Evolutionary conservation across 2,888 invertebrate species (phyloP).

Genomic region (Anodontia alba): DNA sequence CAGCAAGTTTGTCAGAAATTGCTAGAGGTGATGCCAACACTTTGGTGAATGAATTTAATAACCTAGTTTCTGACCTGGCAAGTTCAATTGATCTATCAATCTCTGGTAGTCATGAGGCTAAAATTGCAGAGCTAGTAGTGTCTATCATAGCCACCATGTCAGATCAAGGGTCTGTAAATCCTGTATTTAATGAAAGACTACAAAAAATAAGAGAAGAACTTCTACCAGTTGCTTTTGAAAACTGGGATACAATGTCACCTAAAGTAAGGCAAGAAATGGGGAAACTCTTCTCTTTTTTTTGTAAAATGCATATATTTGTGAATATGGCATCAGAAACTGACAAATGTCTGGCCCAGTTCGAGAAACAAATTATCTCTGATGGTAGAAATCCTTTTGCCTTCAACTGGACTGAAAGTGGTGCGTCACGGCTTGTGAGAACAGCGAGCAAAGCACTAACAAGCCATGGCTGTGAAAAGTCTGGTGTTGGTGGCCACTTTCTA

Average conservation of each 20-base stretch:
- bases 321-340: conserved; percentile 43
- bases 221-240: conserved; percentile 25
- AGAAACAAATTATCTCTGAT: conserved; percentile 20
- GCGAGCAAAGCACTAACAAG: conserved; percentile 23
- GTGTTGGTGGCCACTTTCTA: no score
- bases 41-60: conserved; percentile 25
- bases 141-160: conserved; percentile 47
- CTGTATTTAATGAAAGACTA: conserved; percentile 36
- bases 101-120: neutral
- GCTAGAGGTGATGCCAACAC: conserved; percentile 25
- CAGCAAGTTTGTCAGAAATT: conserved; percentile 26
- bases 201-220: conserved; percentile 13
- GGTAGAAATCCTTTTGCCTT: conserved; percentile 29
- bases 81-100: neutral
- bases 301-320: conserved; percentile 29
- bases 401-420: conserved; percentile 13
- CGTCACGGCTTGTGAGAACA: conserved; percentile 15
- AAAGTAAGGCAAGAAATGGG: neutral
- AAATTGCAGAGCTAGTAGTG: conserved; percentile 13
- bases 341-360: conserved; percentile 33
- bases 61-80: neutral
- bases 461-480: conserved; percentile 34
- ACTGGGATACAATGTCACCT: conserved; percentile 20
- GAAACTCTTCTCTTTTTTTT: neutral
- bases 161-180: conserved; percentile 40